Conservation (phyloP, 2,888 invertebrate species). For the Stenurella melanura region DNA sequence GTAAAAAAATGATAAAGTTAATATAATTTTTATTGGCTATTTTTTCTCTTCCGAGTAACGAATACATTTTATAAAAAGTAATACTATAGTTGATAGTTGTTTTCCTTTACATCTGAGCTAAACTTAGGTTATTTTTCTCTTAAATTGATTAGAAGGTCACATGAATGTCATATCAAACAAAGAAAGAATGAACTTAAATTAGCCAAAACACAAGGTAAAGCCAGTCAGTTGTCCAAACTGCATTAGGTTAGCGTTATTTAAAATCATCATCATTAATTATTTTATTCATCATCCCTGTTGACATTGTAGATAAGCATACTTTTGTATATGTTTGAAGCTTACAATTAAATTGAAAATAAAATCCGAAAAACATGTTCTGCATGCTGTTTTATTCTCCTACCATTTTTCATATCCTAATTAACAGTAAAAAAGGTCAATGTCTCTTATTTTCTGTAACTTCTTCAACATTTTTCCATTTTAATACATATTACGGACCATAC, state of each 20-base stretch:
- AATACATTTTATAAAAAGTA: not conserved
- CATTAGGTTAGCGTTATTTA: not conserved
- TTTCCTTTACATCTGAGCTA: too few species aligned
- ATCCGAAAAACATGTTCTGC: not conserved
- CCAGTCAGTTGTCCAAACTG: not conserved
- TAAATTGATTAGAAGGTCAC: too few species aligned
- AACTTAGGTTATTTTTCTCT: too few species aligned
- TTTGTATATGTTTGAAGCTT: slow-evolving; percentile 22
- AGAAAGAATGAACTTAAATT: too few species aligned
- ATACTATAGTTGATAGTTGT: too few species aligned
- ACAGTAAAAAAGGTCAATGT: too few species aligned
- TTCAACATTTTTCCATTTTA: too few species aligned
- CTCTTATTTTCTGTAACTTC: too few species aligned
- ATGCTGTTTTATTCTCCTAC: not conserved
- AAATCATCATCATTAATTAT: not conserved
- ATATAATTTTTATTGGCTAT: not conserved
- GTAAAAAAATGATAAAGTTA: not conserved
- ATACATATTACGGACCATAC: too few species aligned
- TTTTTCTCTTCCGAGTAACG: not conserved
- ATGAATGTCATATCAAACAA: too few species aligned
- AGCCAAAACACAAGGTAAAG: too few species aligned
- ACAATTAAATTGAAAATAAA: slow-evolving; percentile 10
- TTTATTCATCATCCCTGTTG: not conserved
- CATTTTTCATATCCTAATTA: not conserved
- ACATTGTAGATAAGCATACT: slow-evolving; percentile 25